Evolutionary conservation across 2,797 vertebrate species (phyloP).

Genomic region (Bradypodion pumilum): DNA sequence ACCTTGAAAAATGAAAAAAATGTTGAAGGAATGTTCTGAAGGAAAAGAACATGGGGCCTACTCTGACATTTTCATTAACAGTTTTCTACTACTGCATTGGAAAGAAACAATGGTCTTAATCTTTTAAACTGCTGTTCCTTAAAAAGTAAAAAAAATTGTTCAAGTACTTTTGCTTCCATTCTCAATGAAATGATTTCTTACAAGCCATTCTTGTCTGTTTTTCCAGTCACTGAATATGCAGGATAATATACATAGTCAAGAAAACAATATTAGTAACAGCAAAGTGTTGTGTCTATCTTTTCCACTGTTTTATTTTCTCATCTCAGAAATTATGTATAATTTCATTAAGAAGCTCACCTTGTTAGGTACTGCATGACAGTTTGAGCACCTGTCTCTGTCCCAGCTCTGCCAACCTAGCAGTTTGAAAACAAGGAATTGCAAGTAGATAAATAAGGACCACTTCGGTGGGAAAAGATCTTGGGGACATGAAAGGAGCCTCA

Average conservation of each 20-base stretch:
- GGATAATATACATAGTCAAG: conserved; percentile 26
- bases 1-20: conserved; percentile 39
- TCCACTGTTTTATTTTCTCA: conserved; percentile 24
- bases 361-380: too few relatives aligned
- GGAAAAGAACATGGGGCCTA: not conserved
- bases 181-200: not conserved
- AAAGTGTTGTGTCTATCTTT: conserved; percentile 34
- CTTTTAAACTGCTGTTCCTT: conserved; percentile 12
- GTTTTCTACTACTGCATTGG: conserved; percentile 23
- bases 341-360: too few relatives aligned
- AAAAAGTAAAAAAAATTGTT: not conserved
- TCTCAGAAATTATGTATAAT: not conserved
- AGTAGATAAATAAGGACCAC: too few relatives aligned
- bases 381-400: too few relatives aligned
- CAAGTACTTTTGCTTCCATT: conserved; percentile 2
- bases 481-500: too few relatives aligned
- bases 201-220: conserved; percentile 19
- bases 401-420: too few relatives aligned
- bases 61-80: conserved; percentile 27
- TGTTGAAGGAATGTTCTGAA: not conserved
- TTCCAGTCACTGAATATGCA: not conserved
- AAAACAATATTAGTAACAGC: conserved; percentile 29
- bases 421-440: too few relatives aligned
- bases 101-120: conserved; percentile 24
- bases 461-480: too few relatives aligned